These are phyloP conservation scores for Heliocidaris tuberculata DNA, from an alignment of 35 echinoderm and acorn worm species.

Conservation along the genomic window DNA sequence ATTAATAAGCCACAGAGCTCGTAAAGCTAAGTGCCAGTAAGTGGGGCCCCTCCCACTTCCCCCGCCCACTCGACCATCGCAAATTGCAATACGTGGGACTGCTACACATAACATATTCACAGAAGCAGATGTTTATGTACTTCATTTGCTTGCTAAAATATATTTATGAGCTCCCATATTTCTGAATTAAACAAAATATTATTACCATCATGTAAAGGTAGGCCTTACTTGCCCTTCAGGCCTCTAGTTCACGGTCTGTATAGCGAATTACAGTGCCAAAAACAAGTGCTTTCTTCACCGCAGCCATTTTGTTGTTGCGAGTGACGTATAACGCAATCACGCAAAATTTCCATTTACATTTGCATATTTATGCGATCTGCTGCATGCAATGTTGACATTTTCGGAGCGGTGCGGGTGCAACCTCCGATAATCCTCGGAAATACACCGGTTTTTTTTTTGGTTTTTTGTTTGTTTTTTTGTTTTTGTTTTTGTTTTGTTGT, in stretches of 20 bases:
- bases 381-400: no score
- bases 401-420: no score
- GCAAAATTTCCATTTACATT: no score
- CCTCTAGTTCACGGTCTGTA: constrained; percentile 38
- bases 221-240: not conserved
- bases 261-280: constrained; percentile 37
- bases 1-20: no score
- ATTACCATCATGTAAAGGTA: not conserved
- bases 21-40: no score
- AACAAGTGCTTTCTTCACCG: not conserved
- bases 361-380: no score
- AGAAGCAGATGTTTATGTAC: not conserved
- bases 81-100: not conserved
- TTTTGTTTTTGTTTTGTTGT: no score
- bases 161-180: not conserved
- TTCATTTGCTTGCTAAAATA: not conserved
- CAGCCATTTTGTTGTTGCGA: not conserved
- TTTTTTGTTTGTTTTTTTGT: no score
- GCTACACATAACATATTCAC: not conserved
- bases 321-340: no score
- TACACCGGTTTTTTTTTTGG: no score
- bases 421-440: no score
- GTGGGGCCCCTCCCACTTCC: no score
- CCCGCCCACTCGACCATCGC: not conserved
- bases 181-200: not conserved